Evolutionary conservation across 2,113 vertebrate species (phyloP).

Genomic region (Gila orcuttii): DNA sequence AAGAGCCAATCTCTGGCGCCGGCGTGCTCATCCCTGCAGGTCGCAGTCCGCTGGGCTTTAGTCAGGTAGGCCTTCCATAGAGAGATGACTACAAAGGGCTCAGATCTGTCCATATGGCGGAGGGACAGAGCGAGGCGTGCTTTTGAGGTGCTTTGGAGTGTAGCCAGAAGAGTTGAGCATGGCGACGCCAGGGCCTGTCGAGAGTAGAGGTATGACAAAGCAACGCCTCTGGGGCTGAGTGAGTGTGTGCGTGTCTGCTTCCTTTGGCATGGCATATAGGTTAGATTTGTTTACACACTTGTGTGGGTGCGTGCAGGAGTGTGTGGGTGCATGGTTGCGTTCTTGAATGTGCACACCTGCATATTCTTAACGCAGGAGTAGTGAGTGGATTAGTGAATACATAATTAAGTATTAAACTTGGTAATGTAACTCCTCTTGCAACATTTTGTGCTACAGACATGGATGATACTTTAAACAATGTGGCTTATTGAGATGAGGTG

Average conservation of each 20-base stretch:
- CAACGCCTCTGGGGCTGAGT: conserved; percentile 5
- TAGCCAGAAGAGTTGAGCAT: conserved; percentile 47
- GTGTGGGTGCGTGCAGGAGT: conserved; percentile 4
- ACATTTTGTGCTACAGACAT: background rate
- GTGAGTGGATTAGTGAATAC: background rate
- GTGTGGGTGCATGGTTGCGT: background rate
- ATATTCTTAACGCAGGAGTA: background rate
- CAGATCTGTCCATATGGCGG: conserved; percentile 68
- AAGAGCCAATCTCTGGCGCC: conserved; percentile 20
- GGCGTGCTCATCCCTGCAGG: conserved; percentile 3
- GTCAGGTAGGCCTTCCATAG: conserved; percentile 56
- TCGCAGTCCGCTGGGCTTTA: conserved; percentile 41
- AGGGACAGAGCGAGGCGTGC: conserved; percentile 48
- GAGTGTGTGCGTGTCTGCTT: conserved; percentile 3
- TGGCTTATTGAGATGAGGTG: background rate
- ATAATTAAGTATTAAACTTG: background rate
- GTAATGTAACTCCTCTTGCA: background rate
- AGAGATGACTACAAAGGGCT: conserved; percentile 60
- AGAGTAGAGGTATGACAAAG: conserved; percentile 32
- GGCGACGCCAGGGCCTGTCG: conserved; percentile 21
- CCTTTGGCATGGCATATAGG: conserved; percentile 14
- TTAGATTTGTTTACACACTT: conserved; percentile 21
- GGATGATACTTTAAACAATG: background rate
- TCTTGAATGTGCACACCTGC: conserved; percentile 6
- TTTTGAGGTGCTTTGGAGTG: conserved; percentile 64